These are phyloP conservation scores for Trichogramma pretiosum DNA, from an alignment of 1,140 invertebrate genomes.

Conservation along the genomic window DNA sequence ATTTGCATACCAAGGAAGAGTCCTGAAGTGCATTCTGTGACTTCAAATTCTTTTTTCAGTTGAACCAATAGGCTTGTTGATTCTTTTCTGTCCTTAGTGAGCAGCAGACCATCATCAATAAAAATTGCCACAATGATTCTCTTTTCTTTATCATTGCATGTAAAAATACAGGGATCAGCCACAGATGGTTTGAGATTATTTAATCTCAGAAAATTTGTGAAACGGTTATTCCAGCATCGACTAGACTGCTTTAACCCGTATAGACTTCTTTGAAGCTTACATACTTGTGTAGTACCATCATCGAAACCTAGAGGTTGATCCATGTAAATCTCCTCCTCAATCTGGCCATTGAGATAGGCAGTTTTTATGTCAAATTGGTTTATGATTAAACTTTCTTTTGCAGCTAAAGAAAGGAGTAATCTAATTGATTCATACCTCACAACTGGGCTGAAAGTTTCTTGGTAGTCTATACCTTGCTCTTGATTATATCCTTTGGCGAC, in stretches of 20 bases:
- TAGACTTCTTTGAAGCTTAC: not conserved
- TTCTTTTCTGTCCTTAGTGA: not conserved
- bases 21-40: not conserved
- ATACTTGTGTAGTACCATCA: not conserved
- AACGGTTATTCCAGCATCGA: conserved; percentile 25
- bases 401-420: conserved; percentile 9
- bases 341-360: conserved; percentile 24
- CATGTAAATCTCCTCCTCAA: conserved; percentile 25
- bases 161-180: conserved; percentile 26
- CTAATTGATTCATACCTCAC: conserved; percentile 2
- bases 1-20: conserved; percentile 21
- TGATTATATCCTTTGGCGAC: conserved; percentile 23
- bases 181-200: conserved; percentile 21
- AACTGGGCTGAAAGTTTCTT: conserved; percentile 1
- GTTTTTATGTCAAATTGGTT: conserved; percentile 24
- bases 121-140: conserved; percentile 1
- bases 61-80: not conserved
- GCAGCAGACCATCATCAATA: conserved; percentile 14
- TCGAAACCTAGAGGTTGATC: conserved; percentile 26
- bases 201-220: conserved; percentile 23
- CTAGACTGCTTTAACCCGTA: conserved; percentile 21
- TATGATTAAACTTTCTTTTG: conserved; percentile 12
- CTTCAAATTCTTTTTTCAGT: conserved; percentile 7
- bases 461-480: not conserved
- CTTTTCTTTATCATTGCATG: conserved; percentile 13